These are phyloP conservation scores for Mellilla xanthometata DNA, from an alignment of 2,888 invertebrate species.

Conservation along the genomic window DNA sequence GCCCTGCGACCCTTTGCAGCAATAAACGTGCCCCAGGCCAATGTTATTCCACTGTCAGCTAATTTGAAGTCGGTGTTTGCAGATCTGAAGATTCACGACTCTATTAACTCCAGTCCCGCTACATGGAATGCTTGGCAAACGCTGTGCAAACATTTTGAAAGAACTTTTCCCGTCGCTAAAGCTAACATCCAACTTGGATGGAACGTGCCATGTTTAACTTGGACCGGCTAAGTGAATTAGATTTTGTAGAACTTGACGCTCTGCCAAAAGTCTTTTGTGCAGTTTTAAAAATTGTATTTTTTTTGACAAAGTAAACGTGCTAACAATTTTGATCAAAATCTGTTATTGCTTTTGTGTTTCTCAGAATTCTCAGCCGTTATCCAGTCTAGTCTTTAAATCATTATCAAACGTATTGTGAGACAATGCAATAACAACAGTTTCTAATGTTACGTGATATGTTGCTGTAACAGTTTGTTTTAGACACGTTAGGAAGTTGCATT, in stretches of 20 bases:
- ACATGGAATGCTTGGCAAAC: slow-evolving; percentile 20
- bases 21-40: slow-evolving; percentile 49
- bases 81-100: slow-evolving; percentile 29
- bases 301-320: too few species aligned
- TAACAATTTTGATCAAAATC: too few species aligned
- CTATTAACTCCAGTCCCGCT: slow-evolving; percentile 30
- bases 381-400: neutral
- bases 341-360: too few species aligned
- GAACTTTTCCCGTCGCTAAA: slow-evolving; percentile 14
- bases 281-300: too few species aligned
- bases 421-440: slow-evolving; percentile 1
- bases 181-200: slow-evolving; percentile 17
- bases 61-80: slow-evolving; percentile 45
- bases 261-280: neutral
- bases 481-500: slow-evolving; percentile 6
- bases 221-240: slow-evolving; percentile 14
- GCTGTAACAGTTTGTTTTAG: neutral
- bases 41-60: slow-evolving; percentile 50
- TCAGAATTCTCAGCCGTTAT: neutral
- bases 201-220: slow-evolving; percentile 9
- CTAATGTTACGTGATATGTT: slow-evolving; percentile 4
- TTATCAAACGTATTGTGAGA: slow-evolving; percentile 2
- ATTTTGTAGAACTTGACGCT: slow-evolving; percentile 4
- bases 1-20: slow-evolving; percentile 37
- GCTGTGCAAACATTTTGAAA: slow-evolving; percentile 15